phyloP scores from a whole-genome alignment of 2,888 invertebrate species.

The Exocentrus adspersus region DNA sequence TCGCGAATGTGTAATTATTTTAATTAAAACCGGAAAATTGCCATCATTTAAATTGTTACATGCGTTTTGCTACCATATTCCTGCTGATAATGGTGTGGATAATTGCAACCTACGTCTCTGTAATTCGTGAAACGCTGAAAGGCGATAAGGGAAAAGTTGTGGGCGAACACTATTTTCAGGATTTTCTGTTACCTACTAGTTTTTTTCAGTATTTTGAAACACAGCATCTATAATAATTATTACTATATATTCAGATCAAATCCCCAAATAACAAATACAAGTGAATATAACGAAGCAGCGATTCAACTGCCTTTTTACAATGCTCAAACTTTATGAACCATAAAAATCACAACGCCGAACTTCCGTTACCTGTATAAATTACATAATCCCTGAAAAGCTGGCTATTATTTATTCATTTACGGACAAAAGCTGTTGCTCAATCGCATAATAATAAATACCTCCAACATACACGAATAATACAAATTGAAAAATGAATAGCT shows the following conservation, averaged over 20 bases:
- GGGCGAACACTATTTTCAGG: background rate
- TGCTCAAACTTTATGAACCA: too few relatives aligned
- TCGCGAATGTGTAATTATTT: constrained; percentile 10
- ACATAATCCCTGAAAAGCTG: too few relatives aligned
- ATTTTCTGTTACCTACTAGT: background rate
- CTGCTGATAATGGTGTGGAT: background rate
- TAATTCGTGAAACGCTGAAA: background rate
- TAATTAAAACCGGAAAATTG: constrained; percentile 13
- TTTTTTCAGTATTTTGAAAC: background rate
- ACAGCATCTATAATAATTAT: too few relatives aligned
- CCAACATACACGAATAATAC: constrained; percentile 12
- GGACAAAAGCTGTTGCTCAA: background rate
- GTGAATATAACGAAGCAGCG: too few relatives aligned
- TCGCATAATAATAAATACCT: constrained; percentile 11
- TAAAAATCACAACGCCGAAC: too few relatives aligned
- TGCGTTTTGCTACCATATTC: background rate
- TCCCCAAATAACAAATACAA: too few relatives aligned
- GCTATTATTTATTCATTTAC: too few relatives aligned
- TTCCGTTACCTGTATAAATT: too few relatives aligned
- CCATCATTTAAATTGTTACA: background rate
- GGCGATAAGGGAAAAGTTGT: background rate
- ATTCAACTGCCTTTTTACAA: too few relatives aligned
- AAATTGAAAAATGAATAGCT: constrained; percentile 27
- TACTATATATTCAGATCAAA: too few relatives aligned
- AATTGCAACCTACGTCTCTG: background rate